These are phyloP conservation scores for Drosophila tani DNA, from an alignment of 1,140 invertebrate species.

Conservation along the genomic window DNA sequence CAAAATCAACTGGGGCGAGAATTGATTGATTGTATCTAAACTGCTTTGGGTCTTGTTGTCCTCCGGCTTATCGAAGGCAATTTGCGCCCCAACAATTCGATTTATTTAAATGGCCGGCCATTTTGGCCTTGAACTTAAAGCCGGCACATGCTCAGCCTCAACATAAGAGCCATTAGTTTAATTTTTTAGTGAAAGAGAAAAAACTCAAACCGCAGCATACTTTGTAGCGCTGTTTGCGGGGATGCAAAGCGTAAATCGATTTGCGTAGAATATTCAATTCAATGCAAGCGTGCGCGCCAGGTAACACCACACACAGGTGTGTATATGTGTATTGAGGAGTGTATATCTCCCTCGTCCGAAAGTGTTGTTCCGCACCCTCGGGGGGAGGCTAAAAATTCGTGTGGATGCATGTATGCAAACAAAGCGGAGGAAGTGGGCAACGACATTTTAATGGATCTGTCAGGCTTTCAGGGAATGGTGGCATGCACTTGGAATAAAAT, in stretches of 20 bases:
- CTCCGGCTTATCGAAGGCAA: slow-evolving; percentile 35
- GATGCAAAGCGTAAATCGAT: slow-evolving; percentile 67
- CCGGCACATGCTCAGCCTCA: neutral
- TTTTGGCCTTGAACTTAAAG: slow-evolving; percentile 41
- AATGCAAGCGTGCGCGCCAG: slow-evolving; percentile 20
- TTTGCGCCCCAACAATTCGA: slow-evolving; percentile 19
- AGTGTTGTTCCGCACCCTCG: neutral
- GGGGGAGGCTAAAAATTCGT: slow-evolving; percentile 11
- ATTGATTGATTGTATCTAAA: slow-evolving; percentile 43
- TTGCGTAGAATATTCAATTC: slow-evolving; percentile 45
- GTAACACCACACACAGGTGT: slow-evolving; percentile 1
- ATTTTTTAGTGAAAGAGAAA: neutral
- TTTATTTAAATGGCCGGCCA: slow-evolving; percentile 40
- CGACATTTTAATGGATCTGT: slow-evolving; percentile 44
- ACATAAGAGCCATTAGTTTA: slow-evolving; percentile 12
- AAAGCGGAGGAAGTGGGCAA: slow-evolving; percentile 19
- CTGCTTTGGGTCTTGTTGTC: slow-evolving; percentile 4
- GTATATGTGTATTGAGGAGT: neutral
- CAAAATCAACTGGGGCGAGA: slow-evolving; percentile 3
- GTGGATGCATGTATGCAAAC: slow-evolving; percentile 27
- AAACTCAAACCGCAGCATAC: slow-evolving; percentile 39
- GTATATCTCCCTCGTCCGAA: slow-evolving; percentile 4
- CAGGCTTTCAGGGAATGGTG: slow-evolving; percentile 6
- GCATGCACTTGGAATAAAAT: neutral
- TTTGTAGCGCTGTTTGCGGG: slow-evolving; percentile 26